Base-by-base conservation (phyloP, 2,113 vertebrate species). In the Stigmatopora nigra region DNA sequence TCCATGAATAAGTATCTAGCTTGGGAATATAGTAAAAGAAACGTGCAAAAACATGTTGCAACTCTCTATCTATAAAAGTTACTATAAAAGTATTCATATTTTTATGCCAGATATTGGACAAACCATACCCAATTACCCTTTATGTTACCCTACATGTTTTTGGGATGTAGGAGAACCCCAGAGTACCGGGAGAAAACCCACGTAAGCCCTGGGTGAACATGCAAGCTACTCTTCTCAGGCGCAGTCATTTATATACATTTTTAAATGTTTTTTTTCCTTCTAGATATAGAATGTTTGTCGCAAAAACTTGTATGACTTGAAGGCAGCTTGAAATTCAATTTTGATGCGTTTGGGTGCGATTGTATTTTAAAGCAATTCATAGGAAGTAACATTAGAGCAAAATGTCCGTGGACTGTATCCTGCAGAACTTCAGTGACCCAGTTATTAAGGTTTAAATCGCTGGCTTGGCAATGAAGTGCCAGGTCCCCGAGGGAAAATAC, bases 1-100 rank as follows among this genome's bases (percentile, higher is more conserved):
- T 78, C 52, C 38, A 38, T 45, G 53, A 65, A 69, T 53, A 73
- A 61, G 7, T 59, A 64, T 69, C 51, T 67, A 16, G 49, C 16
- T 46, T 31, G 71, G 61, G 44, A 4, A 1, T 3, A 22, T 53
- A 71, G 67, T 61, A 67, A 9, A 63, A 70, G 17, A 17, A 13
- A 57, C 20, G 73, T 67, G 63, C 38, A 22, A 52, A 57, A 3
- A 25, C 56, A 36, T 14, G 17, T n/a, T 44, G 17, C 17, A 10
- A 58, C 31, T 36, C 31, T 65, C 61, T 64, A 0, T 49, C 1
- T 8, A 14, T 46, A 46, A 3, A 4, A 3, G 20, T 52, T 19
- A 3, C 51, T 52, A 19, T 52, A 52, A 19, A 19, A 19, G 12
- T 8, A 49, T 9, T 0, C 17, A 49, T 49, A n/a, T 49, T 49